phyloP scores from a whole-genome alignment of 2,888 invertebrate species.

The Ectemnius lituratus region DNA sequence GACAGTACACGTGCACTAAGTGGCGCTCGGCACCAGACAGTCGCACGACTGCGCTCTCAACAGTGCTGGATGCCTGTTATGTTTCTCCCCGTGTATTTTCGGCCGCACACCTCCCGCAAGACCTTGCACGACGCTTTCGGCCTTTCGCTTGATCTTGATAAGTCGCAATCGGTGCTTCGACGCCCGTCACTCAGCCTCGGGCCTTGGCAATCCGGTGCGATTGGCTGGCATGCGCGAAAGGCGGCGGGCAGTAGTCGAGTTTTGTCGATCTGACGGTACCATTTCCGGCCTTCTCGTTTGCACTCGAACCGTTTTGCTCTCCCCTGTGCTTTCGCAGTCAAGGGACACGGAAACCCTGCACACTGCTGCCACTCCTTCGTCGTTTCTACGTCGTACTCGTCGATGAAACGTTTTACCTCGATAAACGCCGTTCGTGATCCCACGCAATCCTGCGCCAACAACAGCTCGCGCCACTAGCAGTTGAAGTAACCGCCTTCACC shows the following conservation, averaged over 20 bases:
- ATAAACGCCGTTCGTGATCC: neutral
- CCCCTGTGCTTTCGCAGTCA: neutral
- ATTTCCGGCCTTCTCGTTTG: neutral
- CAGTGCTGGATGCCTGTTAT: constrained; percentile 2
- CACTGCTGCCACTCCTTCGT: constrained; percentile 11
- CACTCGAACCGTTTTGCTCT: neutral
- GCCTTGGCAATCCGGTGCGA: neutral
- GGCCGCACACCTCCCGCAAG: constrained; percentile 34
- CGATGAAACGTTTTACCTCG: constrained; percentile 11
- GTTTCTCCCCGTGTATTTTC: constrained; percentile 46
- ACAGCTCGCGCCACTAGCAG: neutral
- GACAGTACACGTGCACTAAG: constrained; percentile 52
- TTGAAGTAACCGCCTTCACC: neutral
- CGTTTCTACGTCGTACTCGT: constrained; percentile 10
- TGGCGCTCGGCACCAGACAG: neutral
- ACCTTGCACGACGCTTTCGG: constrained; percentile 49
- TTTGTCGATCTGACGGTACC: neutral
- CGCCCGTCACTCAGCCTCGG: neutral
- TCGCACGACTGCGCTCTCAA: constrained; percentile 7
- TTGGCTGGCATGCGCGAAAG: neutral
- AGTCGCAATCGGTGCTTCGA: constrained; percentile 38
- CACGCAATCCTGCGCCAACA: neutral
- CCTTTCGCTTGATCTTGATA: constrained; percentile 64
- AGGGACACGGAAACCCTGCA: constrained; percentile 14
- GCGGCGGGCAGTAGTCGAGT: neutral